Evolutionary conservation across 2,888 invertebrate genomes (phyloP).

Genomic region (Epiblema foenella): DNA sequence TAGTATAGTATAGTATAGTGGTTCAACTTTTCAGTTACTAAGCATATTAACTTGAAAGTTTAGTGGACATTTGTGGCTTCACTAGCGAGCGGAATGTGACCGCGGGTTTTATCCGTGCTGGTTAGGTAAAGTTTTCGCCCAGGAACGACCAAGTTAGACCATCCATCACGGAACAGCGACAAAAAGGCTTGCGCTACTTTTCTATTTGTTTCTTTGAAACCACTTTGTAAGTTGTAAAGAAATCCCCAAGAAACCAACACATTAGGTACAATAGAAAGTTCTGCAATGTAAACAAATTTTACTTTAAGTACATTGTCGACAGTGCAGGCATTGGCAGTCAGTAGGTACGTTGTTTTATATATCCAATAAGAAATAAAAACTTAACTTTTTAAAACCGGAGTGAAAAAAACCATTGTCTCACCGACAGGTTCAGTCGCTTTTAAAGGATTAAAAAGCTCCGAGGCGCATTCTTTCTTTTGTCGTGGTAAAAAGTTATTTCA

Average conservation of each 20-base stretch:
- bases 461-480: conserved; percentile 64
- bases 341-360: background rate
- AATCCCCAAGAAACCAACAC: background rate
- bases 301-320: background rate
- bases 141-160: conserved; percentile 4
- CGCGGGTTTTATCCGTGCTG: conserved; percentile 20
- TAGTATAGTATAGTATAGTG: too few relatives aligned
- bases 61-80: conserved; percentile 24
- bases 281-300: background rate
- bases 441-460: conserved; percentile 58
- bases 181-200: conserved; percentile 22
- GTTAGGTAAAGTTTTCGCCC: conserved; percentile 18
- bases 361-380: conserved; percentile 6
- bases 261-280: background rate
- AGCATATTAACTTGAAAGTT: background rate
- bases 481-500: conserved; percentile 47
- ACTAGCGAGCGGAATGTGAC: conserved; percentile 4
- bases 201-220: conserved; percentile 10
- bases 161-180: conserved; percentile 26
- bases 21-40: too few relatives aligned
- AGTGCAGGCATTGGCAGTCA: background rate
- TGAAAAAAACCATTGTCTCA: conserved; percentile 60
- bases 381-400: conserved; percentile 38
- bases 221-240: background rate
- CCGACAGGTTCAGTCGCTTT: conserved; percentile 59